A percentile compares a stretch with the other conserved stretches of the same genome.
Conservation (phyloP, 2,113 vertebrate genomes). For the Pagrus major region DNA sequence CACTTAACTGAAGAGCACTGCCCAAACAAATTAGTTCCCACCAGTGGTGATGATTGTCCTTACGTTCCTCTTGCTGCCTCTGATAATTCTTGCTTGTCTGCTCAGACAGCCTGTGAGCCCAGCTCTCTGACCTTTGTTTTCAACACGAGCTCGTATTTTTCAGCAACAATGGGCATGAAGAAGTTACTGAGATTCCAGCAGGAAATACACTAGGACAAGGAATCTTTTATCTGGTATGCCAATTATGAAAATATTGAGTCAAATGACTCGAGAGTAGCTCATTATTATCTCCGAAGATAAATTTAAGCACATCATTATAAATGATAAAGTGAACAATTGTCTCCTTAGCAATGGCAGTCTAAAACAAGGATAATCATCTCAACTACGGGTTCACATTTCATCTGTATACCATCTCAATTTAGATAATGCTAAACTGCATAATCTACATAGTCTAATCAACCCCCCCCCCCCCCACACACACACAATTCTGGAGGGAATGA, state of each 20-base stretch:
- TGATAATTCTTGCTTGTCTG: slow-evolving; percentile 21
- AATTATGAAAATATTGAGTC: slow-evolving; percentile 27
- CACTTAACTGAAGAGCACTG: slow-evolving; percentile 28
- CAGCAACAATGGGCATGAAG: background rate
- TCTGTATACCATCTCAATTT: background rate
- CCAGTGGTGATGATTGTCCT: slow-evolving; percentile 38
- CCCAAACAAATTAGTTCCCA: slow-evolving; percentile 43
- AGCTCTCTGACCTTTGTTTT: slow-evolving; percentile 39
- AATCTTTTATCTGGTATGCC: slow-evolving; percentile 13
- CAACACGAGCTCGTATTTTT: background rate
- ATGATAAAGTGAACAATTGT: slow-evolving; percentile 26
- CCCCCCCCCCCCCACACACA: too few relatives aligned
- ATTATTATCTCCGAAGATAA: slow-evolving; percentile 21
- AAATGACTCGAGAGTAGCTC: slow-evolving; percentile 8
- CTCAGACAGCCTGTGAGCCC: background rate
- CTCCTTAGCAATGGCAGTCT: background rate
- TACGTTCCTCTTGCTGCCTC: slow-evolving; percentile 29
- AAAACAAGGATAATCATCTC: background rate
- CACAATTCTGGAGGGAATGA: background rate
- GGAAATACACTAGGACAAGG: background rate
- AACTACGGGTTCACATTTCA: background rate
- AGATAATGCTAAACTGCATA: background rate
- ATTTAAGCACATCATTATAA: slow-evolving; percentile 30
- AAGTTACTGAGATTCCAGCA: background rate
- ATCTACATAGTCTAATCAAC: background rate